Base-by-base conservation (phyloP, 2,888 invertebrate species). In the Mesodorylaimus sp. region DNA sequence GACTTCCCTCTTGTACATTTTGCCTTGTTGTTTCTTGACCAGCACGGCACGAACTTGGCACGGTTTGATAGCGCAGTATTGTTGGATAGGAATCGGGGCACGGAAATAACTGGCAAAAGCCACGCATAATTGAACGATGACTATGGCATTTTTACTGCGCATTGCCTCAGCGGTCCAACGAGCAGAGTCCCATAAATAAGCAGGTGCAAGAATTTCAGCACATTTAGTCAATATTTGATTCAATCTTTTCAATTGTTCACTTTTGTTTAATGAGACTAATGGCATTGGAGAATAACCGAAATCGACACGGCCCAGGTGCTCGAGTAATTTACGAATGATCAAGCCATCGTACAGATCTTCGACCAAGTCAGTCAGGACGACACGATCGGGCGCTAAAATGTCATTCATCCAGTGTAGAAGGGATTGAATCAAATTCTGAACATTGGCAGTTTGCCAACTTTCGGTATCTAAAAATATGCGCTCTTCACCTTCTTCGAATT, bases 321-420 rank as follows among this genome's bases (percentile, higher is more conserved):
- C 73, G 52, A 80, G 69, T 2, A 80, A 66, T 66, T 79, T 79
- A 60, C 80, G 79, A 19, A 80, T 68, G 55, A 80, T 81, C 73
- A 95, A 93, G 0, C 95, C 95, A 74, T 97, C 95, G 69, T 89
- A 97, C 56, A 97, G 74, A 72, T 97, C 95, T 69, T 95, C 91
- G 58, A 85, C 85, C 43, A 97, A 79, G 54, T 88, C 81, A 69
- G 93, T 86, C 0, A 97, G 93, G 61, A 97, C 91, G 55, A 97
- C 97, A 62, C 97, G 76, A 61, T 95, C 87, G 56, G 81, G 78
- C 0, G 93, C 91, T 48, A 99, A 73, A 68, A 91, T 95, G 72
- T 95, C 91, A 69, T 97, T 97, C 49, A 99, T 84, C 97, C 97
- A 97, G 60, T 93, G 89, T 59, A 91, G 81, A 45, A 99, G 73